These are phyloP conservation scores for Epinephelus malabaricus DNA, from an alignment of 2,797 vertebrate genomes.

Conservation along the genomic window DNA sequence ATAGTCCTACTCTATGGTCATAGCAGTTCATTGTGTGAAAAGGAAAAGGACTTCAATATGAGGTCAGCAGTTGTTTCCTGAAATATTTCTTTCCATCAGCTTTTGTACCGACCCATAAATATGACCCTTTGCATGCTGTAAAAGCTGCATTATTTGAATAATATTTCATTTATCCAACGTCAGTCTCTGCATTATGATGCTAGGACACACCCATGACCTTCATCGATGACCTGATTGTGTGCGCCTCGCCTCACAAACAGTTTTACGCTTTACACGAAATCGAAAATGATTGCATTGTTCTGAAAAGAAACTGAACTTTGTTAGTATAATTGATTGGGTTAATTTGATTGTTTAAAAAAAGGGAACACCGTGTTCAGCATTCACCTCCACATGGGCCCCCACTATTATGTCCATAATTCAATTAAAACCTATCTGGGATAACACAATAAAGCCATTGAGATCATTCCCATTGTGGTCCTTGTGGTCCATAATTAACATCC, in stretches of 20 bases:
- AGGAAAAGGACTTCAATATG: neutral
- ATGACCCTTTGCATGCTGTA: neutral
- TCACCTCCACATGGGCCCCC: slow-evolving; percentile 26
- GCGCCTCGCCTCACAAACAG: neutral
- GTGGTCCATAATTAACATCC: slow-evolving; percentile 79
- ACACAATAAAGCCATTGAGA: slow-evolving; percentile 73
- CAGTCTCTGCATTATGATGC: neutral
- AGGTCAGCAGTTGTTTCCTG: neutral
- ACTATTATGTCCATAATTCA: slow-evolving; percentile 72
- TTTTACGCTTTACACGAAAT: neutral
- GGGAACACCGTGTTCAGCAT: slow-evolving; percentile 32
- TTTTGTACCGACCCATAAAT: neutral
- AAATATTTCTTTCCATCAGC: neutral
- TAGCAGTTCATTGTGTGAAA: neutral
- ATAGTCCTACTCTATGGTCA: neutral
- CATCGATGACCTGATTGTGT: slow-evolving; percentile 3
- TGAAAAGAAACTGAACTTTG: slow-evolving; percentile 17
- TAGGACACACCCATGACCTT: slow-evolving; percentile 27
- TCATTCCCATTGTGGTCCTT: slow-evolving; percentile 75
- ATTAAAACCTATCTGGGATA: slow-evolving; percentile 76
- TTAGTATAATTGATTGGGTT: slow-evolving; percentile 39
- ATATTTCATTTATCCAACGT: neutral
- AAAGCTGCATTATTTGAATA: neutral
- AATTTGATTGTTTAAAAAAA: slow-evolving; percentile 38
- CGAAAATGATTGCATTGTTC: slow-evolving; percentile 8